phyloP scores from a whole-genome alignment of 2,797 vertebrate genomes.

The Cynopterus sphinx region DNA sequence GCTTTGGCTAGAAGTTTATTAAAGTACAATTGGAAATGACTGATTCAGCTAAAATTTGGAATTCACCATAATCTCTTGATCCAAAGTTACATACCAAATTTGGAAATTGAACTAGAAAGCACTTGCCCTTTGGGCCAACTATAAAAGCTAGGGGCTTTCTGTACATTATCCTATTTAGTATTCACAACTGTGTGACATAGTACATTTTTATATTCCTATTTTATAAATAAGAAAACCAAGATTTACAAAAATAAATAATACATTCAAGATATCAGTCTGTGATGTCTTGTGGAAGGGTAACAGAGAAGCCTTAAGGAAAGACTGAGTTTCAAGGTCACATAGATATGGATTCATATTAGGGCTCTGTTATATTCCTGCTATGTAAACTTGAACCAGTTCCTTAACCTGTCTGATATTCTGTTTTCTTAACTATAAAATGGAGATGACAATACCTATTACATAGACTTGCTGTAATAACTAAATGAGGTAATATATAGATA shows the following conservation, averaged over 20 bases:
- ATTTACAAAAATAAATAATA: background rate
- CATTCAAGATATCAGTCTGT: background rate
- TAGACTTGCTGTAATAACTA: background rate
- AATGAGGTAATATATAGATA: background rate
- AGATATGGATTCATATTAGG: background rate
- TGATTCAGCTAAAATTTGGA: background rate
- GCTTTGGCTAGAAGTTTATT: background rate
- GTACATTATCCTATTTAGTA: background rate
- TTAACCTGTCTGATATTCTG: background rate
- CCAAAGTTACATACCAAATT: background rate
- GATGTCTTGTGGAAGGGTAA: background rate
- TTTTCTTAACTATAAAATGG: background rate
- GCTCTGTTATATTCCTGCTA: background rate
- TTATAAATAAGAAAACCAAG: background rate
- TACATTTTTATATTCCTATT: background rate
- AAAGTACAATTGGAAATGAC: background rate
- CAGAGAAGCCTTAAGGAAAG: background rate
- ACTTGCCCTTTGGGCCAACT: background rate
- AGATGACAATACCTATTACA: background rate
- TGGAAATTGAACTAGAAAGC: background rate
- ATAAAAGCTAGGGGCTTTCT: background rate
- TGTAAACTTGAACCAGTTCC: background rate
- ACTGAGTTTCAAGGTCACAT: background rate
- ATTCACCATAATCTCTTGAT: background rate
- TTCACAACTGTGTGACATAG: background rate